Evolutionary conservation across 2,888 invertebrate species (phyloP).

Genomic region (Eugnorisma glareosa): DNA sequence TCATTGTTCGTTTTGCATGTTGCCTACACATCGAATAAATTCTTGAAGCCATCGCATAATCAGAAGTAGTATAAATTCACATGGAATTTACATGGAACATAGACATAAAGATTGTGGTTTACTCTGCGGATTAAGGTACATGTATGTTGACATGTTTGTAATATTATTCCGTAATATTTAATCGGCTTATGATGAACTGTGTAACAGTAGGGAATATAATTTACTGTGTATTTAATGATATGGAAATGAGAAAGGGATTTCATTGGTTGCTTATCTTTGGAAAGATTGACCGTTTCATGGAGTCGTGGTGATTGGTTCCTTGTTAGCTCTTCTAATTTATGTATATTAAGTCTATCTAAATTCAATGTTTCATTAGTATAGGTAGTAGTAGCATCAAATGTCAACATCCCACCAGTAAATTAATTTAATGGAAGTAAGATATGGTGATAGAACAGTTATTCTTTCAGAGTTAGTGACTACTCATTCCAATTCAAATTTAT

Average conservation of each 20-base stretch:
- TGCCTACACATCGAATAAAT: conserved; percentile 63
- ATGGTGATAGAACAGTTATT: background rate
- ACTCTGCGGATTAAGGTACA: conserved; percentile 57
- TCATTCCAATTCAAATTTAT: background rate
- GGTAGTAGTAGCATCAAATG: background rate
- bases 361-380: conserved; percentile 22
- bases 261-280: conserved; percentile 25
- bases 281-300: conserved; percentile 7
- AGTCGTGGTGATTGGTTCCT: conserved; percentile 12
- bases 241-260: conserved; percentile 39
- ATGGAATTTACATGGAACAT: conserved; percentile 66
- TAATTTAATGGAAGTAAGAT: conserved; percentile 2
- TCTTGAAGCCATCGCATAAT: conserved; percentile 59
- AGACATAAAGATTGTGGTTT: conserved; percentile 68
- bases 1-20: conserved; percentile 58
- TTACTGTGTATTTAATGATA: conserved; percentile 31
- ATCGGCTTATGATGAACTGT: conserved; percentile 38
- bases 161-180: conserved; percentile 38
- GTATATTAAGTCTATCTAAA: conserved; percentile 22
- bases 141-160: conserved; percentile 22
- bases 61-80: conserved; percentile 65
- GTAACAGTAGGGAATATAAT: conserved; percentile 9
- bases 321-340: conserved; percentile 37
- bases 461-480: background rate
- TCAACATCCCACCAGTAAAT: background rate